Base-by-base conservation (phyloP, 2,113 vertebrate genomes). In the Trogon surrucura region DNA sequence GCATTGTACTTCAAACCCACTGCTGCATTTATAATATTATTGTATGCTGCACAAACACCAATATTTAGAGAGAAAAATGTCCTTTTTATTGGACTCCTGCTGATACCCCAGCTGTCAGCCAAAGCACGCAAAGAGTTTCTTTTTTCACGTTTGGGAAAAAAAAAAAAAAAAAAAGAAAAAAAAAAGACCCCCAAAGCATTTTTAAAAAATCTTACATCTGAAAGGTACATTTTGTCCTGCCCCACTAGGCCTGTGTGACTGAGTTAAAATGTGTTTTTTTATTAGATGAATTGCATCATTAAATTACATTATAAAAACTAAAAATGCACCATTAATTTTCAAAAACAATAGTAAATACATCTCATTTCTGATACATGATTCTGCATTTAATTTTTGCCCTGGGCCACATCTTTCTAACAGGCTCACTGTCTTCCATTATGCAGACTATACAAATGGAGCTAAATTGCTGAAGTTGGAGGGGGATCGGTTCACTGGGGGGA, bases 261-360 rank as follows among this genome's bases (percentile, higher is more conserved):
- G 98, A 98, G 98, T 98, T 98, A 98, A 98, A 99, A 98, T 98
- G 98, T 98, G 97, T 85, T 97, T 73, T 96, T 98, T 99, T 99
- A 99, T 99, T 99, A 99, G 99, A 99, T 98, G 99, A 99, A 99
- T 99, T 99, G 99, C 99, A 99, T 99, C 99, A 99, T 99, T 99
- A 99, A 98, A 99, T 99, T 99, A 99, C 98, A 99, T 99, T 99
- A 99, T 99, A 99, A 99, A 99, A 99, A 98, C 98, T 98, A 99
- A 99, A 99, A 99, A 99, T 99, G 99, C 99, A 99, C 98, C 99
- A 99, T 99, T 99, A 99, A 99, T 99, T 99, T 99, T 98, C 98
- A 98, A 99, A 99, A 99, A 99, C 98, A 99, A 99, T 98, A 98
- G 97, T 99, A 99, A 99, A 99, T 99, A 98, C 98, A 99, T 98